phyloP scores from a whole-genome alignment of 2,888 invertebrate genomes.

The Anthrax anthrax region DNA sequence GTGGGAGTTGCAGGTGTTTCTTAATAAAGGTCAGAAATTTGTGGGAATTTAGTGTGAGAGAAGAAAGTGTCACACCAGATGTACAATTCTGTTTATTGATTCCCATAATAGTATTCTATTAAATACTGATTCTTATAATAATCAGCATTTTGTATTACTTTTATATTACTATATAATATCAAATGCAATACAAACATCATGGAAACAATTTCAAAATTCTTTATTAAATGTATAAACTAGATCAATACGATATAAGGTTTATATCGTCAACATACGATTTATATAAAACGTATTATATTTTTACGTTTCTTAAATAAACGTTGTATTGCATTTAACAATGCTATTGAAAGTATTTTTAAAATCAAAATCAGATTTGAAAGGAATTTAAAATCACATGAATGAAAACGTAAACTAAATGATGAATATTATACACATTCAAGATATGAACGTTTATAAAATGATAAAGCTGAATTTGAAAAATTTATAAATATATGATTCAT shows the following conservation, averaged over 20 bases:
- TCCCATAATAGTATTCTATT: too few species aligned
- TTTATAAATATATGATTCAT: conserved; percentile 29
- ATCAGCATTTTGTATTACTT: too few species aligned
- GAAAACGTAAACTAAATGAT: conserved; percentile 18
- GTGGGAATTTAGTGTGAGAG: too few species aligned
- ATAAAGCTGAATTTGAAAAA: conserved; percentile 30
- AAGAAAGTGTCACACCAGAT: too few species aligned
- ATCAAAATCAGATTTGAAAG: conserved; percentile 46
- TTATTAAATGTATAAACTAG: conserved; percentile 46
- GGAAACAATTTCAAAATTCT: conserved; percentile 58
- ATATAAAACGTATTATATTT: conserved; percentile 61
- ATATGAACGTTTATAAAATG: conserved; percentile 25
- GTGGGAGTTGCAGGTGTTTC: too few species aligned
- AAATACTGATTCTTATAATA: too few species aligned
- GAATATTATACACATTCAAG: conserved; percentile 27
- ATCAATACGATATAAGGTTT: conserved; percentile 59
- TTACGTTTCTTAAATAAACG: conserved; percentile 59
- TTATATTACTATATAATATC: conserved; percentile 64
- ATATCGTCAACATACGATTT: conserved; percentile 54
- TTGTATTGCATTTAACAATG: conserved; percentile 51
- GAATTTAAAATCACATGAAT: conserved; percentile 26
- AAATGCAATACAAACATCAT: conserved; percentile 58
- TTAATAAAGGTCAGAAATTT: too few species aligned
- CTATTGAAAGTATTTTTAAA: conserved; percentile 55
- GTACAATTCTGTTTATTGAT: too few species aligned